These are phyloP conservation scores for Zootermopsis nevadensis DNA, from an alignment of 2,888 invertebrate species.

Conservation along the genomic window DNA sequence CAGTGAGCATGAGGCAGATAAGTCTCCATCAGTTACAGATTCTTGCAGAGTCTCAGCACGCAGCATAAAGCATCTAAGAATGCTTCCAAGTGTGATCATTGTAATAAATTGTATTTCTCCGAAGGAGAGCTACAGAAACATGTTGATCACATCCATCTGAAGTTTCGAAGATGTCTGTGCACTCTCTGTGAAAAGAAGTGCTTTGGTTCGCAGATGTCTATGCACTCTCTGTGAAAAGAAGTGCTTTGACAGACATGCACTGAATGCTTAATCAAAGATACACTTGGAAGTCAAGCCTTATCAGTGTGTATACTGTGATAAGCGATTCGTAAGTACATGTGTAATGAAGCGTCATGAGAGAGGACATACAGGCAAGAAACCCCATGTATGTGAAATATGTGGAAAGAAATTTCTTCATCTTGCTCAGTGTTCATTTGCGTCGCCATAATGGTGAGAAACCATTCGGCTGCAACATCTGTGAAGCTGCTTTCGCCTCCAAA, in stretches of 20 bases:
- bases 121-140: neutral
- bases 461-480: neutral
- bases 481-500: neutral
- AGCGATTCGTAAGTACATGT: neutral
- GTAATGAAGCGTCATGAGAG: neutral
- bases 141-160: neutral
- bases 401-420: neutral
- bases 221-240: slow-evolving; percentile 1
- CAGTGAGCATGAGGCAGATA: neutral
- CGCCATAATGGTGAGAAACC: neutral
- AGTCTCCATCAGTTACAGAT: neutral
- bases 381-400: slow-evolving; percentile 3
- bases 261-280: neutral
- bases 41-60: too few species aligned
- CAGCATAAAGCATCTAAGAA: too few species aligned
- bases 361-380: neutral
- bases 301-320: neutral
- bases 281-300: neutral
- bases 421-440: neutral
- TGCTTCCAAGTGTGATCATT: neutral
- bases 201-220: neutral
- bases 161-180: neutral
- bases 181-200: neutral
- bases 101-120: neutral
- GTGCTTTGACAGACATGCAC: neutral